Percentiles rank a stretch among this genome's conserved stretches.
Evolutionary conservation across 2,113 vertebrate species (phyloP).

Genomic region (Lycocorax pyrrhopterus): DNA sequence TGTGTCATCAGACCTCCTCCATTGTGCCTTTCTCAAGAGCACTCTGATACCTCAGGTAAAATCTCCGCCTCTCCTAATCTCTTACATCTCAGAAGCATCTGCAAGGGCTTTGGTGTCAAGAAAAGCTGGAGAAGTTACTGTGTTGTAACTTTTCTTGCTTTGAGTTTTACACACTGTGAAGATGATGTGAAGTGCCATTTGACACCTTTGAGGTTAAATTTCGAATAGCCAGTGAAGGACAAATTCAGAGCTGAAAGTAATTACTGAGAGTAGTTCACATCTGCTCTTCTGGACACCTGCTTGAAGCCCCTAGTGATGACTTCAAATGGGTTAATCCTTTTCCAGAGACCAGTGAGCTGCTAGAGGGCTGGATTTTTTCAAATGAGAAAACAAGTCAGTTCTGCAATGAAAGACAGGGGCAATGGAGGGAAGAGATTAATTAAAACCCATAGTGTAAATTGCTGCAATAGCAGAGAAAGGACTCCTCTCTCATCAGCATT

Average conservation of each 20-base stretch:
- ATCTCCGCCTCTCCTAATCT: neutral
- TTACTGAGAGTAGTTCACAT: constrained; percentile 34
- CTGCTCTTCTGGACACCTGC: constrained; percentile 35
- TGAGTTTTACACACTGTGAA: constrained; percentile 26
- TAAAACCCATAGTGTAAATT: constrained; percentile 30
- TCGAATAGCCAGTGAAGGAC: constrained; percentile 54
- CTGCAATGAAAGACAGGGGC: neutral
- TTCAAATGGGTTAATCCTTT: constrained; percentile 8
- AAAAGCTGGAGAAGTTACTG: neutral
- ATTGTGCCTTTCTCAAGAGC: neutral
- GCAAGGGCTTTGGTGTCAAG: neutral
- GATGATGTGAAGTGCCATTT: constrained; percentile 8
- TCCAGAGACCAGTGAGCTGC: neutral
- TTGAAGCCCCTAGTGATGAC: neutral
- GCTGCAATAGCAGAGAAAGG: neutral
- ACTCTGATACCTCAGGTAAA: neutral
- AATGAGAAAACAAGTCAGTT: neutral
- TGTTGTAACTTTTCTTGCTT: constrained; percentile 43
- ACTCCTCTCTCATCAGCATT: neutral
- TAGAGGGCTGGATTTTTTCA: neutral
- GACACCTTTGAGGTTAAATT: constrained; percentile 62
- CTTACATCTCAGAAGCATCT: constrained; percentile 1
- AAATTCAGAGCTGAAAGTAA: constrained; percentile 54
- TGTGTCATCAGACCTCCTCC: neutral
- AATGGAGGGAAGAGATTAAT: neutral